Evolutionary conservation across 2,113 vertebrate species (phyloP).

Genomic region (Onychorhynchus coronatus): DNA sequence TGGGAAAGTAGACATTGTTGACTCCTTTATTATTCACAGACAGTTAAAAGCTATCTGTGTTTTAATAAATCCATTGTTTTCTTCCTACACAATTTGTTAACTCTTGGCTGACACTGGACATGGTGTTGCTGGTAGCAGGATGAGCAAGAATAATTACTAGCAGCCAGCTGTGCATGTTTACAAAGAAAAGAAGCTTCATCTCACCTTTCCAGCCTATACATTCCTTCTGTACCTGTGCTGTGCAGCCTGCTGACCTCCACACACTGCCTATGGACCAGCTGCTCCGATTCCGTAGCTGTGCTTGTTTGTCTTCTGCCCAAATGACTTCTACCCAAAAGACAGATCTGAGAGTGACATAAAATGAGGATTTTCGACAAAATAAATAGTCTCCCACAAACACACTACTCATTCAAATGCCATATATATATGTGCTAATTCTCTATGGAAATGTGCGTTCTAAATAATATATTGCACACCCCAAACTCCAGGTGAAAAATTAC

Average conservation of each 20-base stretch:
- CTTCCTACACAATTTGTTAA: neutral
- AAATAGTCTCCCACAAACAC: neutral
- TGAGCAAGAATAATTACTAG: neutral
- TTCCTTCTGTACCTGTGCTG: fast-evolving
- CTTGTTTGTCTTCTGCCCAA: neutral
- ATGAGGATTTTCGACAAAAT: neutral
- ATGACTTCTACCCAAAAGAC: neutral
- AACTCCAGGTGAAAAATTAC: neutral
- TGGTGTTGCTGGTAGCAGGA: neutral
- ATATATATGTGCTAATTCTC: neutral
- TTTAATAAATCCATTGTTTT: neutral
- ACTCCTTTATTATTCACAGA: neutral
- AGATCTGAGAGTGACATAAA: neutral
- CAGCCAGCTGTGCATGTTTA: neutral
- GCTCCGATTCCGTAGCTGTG: fast-evolving
- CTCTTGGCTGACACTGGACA: neutral
- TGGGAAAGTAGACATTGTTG: neutral
- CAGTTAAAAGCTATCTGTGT: neutral
- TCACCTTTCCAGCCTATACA: neutral
- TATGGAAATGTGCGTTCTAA: neutral
- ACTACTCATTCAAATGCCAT: neutral
- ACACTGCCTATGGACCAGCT: fast-evolving
- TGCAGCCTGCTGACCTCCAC: neutral
- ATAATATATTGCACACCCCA: neutral
- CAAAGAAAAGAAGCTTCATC: neutral